These are phyloP conservation scores for Sylvia borin DNA, from an alignment of 2,797 vertebrate genomes.

Conservation along the genomic window DNA sequence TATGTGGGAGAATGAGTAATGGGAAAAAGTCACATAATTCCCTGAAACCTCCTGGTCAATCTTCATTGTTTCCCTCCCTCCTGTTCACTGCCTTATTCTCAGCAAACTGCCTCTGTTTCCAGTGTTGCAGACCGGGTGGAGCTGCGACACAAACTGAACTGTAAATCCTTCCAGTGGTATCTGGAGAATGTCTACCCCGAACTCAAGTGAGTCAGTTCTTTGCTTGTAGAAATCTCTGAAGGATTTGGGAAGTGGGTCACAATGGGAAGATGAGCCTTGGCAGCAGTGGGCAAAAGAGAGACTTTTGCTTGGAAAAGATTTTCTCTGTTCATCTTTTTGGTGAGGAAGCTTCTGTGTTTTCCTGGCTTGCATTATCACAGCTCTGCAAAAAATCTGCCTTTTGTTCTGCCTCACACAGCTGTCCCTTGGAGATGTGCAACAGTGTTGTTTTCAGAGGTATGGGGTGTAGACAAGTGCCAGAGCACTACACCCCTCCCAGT, in stretches of 20 bases:
- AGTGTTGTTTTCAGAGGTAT: not conserved
- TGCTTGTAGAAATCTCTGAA: not conserved
- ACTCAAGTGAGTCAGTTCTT: slow-evolving; percentile 85
- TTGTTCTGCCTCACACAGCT: not conserved
- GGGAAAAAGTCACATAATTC: not conserved
- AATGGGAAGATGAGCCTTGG: not conserved
- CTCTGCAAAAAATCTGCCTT: not conserved
- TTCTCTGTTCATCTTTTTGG: not conserved
- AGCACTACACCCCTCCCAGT: not conserved
- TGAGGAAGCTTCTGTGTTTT: not conserved
- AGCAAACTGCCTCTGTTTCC: slow-evolving; percentile 49
- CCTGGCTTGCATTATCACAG: not conserved
- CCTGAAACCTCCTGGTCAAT: not conserved
- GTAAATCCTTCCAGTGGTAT: slow-evolving; percentile 98
- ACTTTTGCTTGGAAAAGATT: not conserved
- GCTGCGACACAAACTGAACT: slow-evolving; percentile 89
- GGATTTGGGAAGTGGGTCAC: not conserved
- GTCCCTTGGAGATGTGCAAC: not conserved
- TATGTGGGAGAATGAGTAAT: not conserved
- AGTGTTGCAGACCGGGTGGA: slow-evolving; percentile 90
- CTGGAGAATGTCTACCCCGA: slow-evolving; percentile 97
- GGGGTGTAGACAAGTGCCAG: not conserved
- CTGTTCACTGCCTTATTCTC: not conserved
- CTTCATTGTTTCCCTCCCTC: not conserved
- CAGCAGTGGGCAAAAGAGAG: not conserved